A percentile compares a stretch with the other conserved stretches of the same genome.
Evolutionary conservation across 2,797 vertebrate genomes (phyloP).

Genomic region (Triplophysa bombifrons): DNA sequence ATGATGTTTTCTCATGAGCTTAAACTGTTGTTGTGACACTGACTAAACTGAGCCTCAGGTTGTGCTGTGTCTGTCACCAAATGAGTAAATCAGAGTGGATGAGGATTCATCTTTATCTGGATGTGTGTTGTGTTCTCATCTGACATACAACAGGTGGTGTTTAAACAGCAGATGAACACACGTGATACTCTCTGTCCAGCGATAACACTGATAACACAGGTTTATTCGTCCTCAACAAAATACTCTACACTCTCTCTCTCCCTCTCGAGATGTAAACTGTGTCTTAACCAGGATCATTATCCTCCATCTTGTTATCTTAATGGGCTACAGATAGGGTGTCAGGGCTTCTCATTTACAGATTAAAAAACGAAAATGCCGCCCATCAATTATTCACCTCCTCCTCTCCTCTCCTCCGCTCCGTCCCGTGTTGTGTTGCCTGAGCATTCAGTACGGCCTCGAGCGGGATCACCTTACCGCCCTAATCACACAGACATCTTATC

Average conservation of each 20-base stretch:
- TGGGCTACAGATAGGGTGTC: slow-evolving; percentile 77
- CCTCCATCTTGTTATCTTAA: slow-evolving; percentile 93
- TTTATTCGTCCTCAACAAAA: slow-evolving; percentile 25
- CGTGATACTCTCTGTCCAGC: slow-evolving; percentile 20
- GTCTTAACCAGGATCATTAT: slow-evolving; percentile 73
- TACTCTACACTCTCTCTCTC: neutral
- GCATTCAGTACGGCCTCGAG: slow-evolving; percentile 76
- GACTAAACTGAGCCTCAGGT: too few species aligned
- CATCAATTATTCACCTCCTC: slow-evolving; percentile 83
- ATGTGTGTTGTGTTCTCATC: too few species aligned
- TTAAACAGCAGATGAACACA: slow-evolving; percentile 30
- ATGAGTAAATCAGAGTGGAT: too few species aligned
- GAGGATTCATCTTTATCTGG: too few species aligned
- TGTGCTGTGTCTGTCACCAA: too few species aligned
- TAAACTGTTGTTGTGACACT: too few species aligned
- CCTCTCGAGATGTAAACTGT: slow-evolving; percentile 63
- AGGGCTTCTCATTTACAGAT: slow-evolving; percentile 92
- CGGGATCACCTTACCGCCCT: slow-evolving; percentile 90
- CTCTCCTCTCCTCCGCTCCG: slow-evolving; percentile 39
- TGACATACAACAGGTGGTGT: slow-evolving; percentile 41
- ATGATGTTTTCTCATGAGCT: too few species aligned
- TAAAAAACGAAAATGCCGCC: slow-evolving; percentile 83
- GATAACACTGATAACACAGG: slow-evolving; percentile 39
- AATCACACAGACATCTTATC: slow-evolving; percentile 92
- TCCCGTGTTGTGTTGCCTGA: slow-evolving; percentile 79